phyloP scores from a whole-genome alignment of 2,797 vertebrate species.

The Sparidentex hasta region DNA sequence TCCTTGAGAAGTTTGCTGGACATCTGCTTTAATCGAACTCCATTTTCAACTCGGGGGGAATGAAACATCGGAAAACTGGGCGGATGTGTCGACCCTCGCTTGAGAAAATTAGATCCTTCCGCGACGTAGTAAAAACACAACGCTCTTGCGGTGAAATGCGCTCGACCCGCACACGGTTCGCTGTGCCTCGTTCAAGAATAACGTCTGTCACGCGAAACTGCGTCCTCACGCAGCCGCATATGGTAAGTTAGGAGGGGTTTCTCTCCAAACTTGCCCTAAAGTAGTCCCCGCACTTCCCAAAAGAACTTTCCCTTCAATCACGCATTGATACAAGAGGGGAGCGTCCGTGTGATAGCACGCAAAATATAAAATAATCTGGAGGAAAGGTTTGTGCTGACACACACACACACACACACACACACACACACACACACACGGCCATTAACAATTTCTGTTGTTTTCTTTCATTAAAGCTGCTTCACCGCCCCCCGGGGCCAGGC shows the following conservation, averaged over 20 bases:
- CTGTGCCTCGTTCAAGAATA: not conserved
- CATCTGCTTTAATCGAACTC: slow-evolving; percentile 88
- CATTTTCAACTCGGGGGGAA: slow-evolving; percentile 87
- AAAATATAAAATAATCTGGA: slow-evolving; percentile 75
- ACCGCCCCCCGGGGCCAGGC: slow-evolving; percentile 17
- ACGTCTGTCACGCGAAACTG: fast-evolving
- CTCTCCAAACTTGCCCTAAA: slow-evolving; percentile 74
- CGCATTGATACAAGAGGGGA: slow-evolving; percentile 84
- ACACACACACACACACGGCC: slow-evolving; percentile 47
- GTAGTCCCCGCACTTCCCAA: slow-evolving; percentile 87
- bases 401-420: not conserved
- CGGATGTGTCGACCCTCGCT: slow-evolving; percentile 88
- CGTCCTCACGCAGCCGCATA: fast-evolving
- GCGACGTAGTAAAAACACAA: slow-evolving; percentile 81
- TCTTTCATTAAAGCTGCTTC: slow-evolving; percentile 56
- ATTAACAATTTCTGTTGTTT: slow-evolving; percentile 67
- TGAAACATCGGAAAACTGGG: slow-evolving; percentile 90
- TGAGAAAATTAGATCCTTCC: slow-evolving; percentile 87
- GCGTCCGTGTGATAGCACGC: slow-evolving; percentile 82
- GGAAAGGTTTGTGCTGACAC: slow-evolving; percentile 63
- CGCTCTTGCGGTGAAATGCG: slow-evolving; percentile 25
- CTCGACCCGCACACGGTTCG: not conserved
- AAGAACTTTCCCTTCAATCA: slow-evolving; percentile 88
- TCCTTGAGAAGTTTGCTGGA: slow-evolving; percentile 81
- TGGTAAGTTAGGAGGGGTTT: not conserved